Conservation (phyloP, 1,140 invertebrate species). For the Aphelenchoides avenae region DNA sequence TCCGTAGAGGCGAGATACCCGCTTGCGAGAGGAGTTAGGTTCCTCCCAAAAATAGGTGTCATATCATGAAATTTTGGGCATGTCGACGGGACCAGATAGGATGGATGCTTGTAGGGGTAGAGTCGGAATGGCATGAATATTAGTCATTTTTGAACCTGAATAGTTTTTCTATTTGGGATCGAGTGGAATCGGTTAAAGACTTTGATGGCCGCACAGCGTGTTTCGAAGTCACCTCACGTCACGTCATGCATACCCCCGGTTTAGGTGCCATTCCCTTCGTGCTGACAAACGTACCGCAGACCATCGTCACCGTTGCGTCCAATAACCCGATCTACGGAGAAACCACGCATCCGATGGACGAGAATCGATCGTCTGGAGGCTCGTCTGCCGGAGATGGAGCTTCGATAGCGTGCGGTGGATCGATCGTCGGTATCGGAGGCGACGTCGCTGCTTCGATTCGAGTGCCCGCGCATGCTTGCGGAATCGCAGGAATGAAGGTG, state of each 20-base stretch:
- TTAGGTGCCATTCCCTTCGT: slow-evolving; percentile 61
- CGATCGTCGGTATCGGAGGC: slow-evolving; percentile 60
- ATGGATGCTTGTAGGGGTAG: too few relatives aligned
- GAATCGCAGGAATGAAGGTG: slow-evolving; percentile 28
- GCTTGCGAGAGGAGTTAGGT: too few relatives aligned
- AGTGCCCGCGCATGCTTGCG: slow-evolving; percentile 59
- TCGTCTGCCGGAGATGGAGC: slow-evolving; percentile 59
- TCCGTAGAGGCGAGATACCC: too few relatives aligned
- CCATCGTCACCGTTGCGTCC: slow-evolving; percentile 54
- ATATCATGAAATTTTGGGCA: too few relatives aligned
- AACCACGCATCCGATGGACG: slow-evolving; percentile 60
- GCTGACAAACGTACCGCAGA: slow-evolving; percentile 61
- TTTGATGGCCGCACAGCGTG: not conserved
- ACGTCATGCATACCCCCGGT: too few relatives aligned
- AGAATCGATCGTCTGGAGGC: slow-evolving; percentile 59
- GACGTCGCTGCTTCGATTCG: slow-evolving; percentile 64
- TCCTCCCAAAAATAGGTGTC: too few relatives aligned
- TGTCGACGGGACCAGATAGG: too few relatives aligned
- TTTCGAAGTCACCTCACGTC: slow-evolving; percentile 13
- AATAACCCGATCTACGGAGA: slow-evolving; percentile 63
- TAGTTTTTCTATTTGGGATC: too few relatives aligned
- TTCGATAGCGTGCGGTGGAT: slow-evolving; percentile 55
- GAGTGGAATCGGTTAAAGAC: not conserved
- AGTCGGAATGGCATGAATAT: too few relatives aligned
- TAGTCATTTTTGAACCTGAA: too few relatives aligned